Percentiles rank a stretch among this genome's conserved stretches.
Evolutionary conservation across 2,888 invertebrate species (phyloP).

Genomic region (Drosophila bunnanda): DNA sequence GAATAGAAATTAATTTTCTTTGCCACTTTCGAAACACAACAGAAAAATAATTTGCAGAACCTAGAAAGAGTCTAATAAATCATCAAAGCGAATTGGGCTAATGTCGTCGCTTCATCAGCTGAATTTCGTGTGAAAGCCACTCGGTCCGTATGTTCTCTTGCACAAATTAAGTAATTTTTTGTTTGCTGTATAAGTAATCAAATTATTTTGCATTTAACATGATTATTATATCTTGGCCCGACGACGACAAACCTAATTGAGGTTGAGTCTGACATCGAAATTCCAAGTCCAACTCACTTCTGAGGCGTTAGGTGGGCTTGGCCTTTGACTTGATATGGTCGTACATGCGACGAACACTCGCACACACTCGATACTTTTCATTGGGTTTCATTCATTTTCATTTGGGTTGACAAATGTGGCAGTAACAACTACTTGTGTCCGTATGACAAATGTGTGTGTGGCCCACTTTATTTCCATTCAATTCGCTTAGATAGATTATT

Average conservation of each 20-base stretch:
- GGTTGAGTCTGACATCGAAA: conserved; percentile 36
- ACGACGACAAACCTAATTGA: conserved; percentile 41
- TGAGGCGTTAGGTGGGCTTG: conserved; percentile 51
- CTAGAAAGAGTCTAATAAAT: conserved; percentile 75
- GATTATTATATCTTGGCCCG: conserved; percentile 34
- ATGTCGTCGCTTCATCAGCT: conserved; percentile 59
- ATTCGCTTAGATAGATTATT: conserved; percentile 59
- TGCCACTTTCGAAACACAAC: conserved; percentile 43
- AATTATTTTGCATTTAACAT: conserved; percentile 69
- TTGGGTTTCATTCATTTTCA: conserved; percentile 73
- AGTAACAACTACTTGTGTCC: conserved; percentile 34
- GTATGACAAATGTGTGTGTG: conserved; percentile 48
- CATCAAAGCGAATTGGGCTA: conserved; percentile 75
- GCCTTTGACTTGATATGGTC: conserved; percentile 51
- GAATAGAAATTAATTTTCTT: conserved; percentile 72
- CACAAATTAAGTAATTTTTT: conserved; percentile 71
- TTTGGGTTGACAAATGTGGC: conserved; percentile 80
- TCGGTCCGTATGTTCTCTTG: conserved; percentile 21
- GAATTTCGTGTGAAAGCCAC: conserved; percentile 64
- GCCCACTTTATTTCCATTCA: conserved; percentile 75
- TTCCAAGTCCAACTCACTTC: conserved; percentile 31
- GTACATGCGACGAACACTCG: conserved; percentile 38
- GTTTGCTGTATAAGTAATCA: conserved; percentile 51
- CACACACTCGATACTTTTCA: conserved; percentile 53
- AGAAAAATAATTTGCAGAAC: conserved; percentile 73